These are phyloP conservation scores for Spatula clypeata DNA, from an alignment of 2,797 vertebrate genomes.

Conservation along the genomic window DNA sequence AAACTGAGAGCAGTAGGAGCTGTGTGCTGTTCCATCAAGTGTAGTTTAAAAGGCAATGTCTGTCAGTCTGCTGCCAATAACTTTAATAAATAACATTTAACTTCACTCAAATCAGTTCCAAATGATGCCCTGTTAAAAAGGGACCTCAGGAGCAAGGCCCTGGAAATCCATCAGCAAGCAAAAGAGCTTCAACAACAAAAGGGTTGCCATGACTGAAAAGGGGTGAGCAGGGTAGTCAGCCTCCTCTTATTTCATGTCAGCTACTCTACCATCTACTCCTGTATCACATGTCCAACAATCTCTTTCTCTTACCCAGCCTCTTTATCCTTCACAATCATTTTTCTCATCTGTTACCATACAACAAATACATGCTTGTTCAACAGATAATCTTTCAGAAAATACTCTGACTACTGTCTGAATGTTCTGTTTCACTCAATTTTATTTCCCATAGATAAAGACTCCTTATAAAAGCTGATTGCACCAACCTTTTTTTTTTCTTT, in stretches of 20 bases:
- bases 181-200: neutral
- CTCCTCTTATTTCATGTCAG: neutral
- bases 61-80: neutral
- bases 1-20: neutral
- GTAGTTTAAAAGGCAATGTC: neutral
- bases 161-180: neutral
- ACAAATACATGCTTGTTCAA: neutral
- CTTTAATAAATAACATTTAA: slow-evolving; percentile 1
- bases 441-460: neutral
- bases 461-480: neutral
- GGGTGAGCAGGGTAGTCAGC: neutral
- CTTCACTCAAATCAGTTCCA: neutral
- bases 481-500: neutral
- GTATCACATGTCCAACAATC: neutral
- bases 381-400: neutral
- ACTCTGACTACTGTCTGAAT: neutral
- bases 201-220: neutral
- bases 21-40: neutral
- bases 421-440: neutral
- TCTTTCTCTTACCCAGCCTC: neutral
- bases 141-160: neutral
- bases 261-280: neutral
- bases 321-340: neutral
- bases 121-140: neutral
- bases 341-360: neutral